phyloP scores from a whole-genome alignment of 2,113 vertebrate genomes.

The Leiothrix lutea region DNA sequence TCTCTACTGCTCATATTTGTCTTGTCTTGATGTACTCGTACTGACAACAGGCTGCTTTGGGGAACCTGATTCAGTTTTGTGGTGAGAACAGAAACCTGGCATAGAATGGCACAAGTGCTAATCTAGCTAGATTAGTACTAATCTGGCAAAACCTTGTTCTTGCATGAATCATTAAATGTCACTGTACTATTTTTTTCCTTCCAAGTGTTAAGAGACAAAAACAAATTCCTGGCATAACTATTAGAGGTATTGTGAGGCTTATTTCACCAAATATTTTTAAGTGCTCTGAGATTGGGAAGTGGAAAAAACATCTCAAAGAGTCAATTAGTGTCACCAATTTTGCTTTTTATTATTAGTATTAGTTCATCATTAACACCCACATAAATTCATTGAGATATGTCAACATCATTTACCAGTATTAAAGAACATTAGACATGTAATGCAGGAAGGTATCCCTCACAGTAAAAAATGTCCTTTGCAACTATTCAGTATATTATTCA shows the following conservation, averaged over 20 bases:
- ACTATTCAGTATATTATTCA: not conserved
- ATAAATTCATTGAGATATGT: not conserved
- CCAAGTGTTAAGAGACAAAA: not conserved
- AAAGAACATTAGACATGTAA: not conserved
- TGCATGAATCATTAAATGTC: not conserved
- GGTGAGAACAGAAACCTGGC: not conserved
- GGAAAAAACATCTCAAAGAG: not conserved
- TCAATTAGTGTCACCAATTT: not conserved
- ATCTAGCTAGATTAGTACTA: not conserved
- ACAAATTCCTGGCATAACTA: not conserved
- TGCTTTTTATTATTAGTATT: not conserved
- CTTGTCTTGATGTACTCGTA: not conserved
- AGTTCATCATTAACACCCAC: accelerated
- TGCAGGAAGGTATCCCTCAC: not conserved
- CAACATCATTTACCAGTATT: not conserved
- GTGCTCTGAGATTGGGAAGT: not conserved
- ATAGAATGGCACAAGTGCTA: not conserved
- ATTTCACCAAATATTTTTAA: not conserved
- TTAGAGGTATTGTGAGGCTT: not conserved
- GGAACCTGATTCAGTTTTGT: not conserved
- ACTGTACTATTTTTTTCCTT: not conserved
- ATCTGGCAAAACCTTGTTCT: not conserved
- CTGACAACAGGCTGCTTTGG: not conserved
- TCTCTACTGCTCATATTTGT: not conserved
- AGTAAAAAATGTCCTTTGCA: not conserved